phyloP scores from a whole-genome alignment of 2,797 vertebrate species.

The Rhynchonycteris naso region DNA sequence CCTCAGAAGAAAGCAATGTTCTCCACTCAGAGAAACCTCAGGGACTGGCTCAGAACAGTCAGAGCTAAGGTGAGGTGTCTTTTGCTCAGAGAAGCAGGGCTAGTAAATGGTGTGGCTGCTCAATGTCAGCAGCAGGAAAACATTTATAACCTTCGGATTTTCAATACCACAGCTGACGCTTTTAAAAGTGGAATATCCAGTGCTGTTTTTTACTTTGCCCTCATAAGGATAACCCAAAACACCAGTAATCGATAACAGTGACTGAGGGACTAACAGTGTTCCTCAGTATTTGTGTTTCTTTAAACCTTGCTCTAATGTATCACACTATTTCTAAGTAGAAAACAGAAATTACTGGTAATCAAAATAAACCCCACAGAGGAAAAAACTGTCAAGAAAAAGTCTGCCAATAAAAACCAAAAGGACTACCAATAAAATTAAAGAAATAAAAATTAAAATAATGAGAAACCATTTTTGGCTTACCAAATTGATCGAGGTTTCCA shows the following conservation, averaged over 20 bases:
- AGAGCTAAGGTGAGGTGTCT: background rate
- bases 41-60: background rate
- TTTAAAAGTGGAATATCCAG: background rate
- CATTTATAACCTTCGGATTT: background rate
- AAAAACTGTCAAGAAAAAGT: background rate
- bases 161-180: background rate
- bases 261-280: background rate
- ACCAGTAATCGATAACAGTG: background rate
- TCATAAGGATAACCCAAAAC: background rate
- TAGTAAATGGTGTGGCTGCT: background rate
- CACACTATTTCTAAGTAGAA: background rate
- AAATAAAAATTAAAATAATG: background rate
- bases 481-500: background rate
- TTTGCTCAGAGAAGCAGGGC: background rate
- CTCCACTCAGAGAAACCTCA: background rate
- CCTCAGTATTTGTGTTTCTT: background rate
- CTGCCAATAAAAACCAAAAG: background rate
- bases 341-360: background rate
- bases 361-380: background rate
- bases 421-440: background rate
- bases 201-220: constrained; percentile 11
- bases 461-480: background rate
- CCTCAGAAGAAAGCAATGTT: background rate
- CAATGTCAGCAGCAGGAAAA: background rate
- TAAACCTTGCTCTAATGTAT: background rate